Base-by-base conservation (phyloP, 2,888 invertebrate species). In the Chalcis sispes region DNA sequence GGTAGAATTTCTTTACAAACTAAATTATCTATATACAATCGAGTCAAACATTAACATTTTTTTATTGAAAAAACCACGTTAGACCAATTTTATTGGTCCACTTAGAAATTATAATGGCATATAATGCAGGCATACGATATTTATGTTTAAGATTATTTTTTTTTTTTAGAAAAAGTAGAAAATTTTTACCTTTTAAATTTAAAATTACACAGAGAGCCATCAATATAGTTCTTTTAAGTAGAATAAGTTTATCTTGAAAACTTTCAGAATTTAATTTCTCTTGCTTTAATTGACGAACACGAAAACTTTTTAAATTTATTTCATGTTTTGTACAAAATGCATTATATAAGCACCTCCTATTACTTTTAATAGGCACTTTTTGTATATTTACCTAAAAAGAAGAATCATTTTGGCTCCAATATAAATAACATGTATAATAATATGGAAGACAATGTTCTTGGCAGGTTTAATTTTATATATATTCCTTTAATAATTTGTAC, bases 11-110 rank as follows among this genome's bases (percentile, higher is more conserved):
- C 52, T 61, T 73, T 80, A 81, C 50, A 61, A 70, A 52, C 78
- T 84, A 82, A 67, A 65, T 64, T 77, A 79, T 81, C 73, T 84
- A 84, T 84, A 67, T 84, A 85, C 84, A 85, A 78, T 81, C 75
- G 80, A 79, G 71, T 77, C 36, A 58, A 72, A 65, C 46, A 42
- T 81, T 80, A 79, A 81, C 81, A 82, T 79, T 81, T 81, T 59
- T 67, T 25, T 40, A 78, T 52, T 67, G 67, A 74, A 77, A 81
- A 77, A 81, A 77, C 75, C 82, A 77, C 73, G 72, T 76, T 66
- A 75, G 80, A 75, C 83, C 84, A 87, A 85, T 85, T 82, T 83
- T 42, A 85, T 86, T 85, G 85, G 83, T 83, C 79, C 82, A 76
- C 71, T 65, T 75, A 46, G 20, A 61, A 27, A 79, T 80, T 71